Evolutionary conservation across 2,797 vertebrate species (phyloP).

Genomic region (Fundulus diaphanus): DNA sequence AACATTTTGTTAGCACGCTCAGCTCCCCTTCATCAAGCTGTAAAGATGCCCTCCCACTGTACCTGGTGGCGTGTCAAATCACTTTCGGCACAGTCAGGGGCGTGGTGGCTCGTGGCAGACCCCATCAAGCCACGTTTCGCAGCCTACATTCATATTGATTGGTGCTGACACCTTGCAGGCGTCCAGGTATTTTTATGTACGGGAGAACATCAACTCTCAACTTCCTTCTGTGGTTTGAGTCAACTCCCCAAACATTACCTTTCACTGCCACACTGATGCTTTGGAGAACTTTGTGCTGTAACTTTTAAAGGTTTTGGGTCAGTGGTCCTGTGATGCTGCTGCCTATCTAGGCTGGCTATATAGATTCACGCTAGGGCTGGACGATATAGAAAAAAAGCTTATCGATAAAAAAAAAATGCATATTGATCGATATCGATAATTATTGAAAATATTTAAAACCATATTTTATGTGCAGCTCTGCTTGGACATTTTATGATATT

Average conservation of each 20-base stretch:
- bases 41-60: slow-evolving; percentile 15
- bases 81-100: slow-evolving; percentile 46
- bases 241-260: slow-evolving; percentile 56
- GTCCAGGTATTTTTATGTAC: slow-evolving; percentile 63
- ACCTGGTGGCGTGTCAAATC: slow-evolving; percentile 61
- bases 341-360: slow-evolving; percentile 49
- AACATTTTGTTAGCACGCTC: slow-evolving; percentile 13
- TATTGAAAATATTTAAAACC: too few species aligned
- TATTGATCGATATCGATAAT: too few species aligned
- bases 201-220: slow-evolving; percentile 68
- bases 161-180: slow-evolving; percentile 74
- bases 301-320: slow-evolving; percentile 30
- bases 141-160: slow-evolving; percentile 46
- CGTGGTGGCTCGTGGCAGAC: slow-evolving; percentile 43
- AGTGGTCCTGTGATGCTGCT: slow-evolving; percentile 55
- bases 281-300: slow-evolving; percentile 43
- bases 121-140: slow-evolving; percentile 22
- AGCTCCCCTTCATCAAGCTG: not conserved
- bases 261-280: slow-evolving; percentile 55
- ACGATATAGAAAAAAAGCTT: too few species aligned
- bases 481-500: too few species aligned
- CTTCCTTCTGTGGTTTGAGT: slow-evolving; percentile 70
- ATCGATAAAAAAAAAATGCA: too few species aligned
- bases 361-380: slow-evolving; percentile 52
- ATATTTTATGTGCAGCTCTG: too few species aligned